phyloP scores from a whole-genome alignment of 1,140 invertebrate genomes.

The Ceratitis capitata region DNA sequence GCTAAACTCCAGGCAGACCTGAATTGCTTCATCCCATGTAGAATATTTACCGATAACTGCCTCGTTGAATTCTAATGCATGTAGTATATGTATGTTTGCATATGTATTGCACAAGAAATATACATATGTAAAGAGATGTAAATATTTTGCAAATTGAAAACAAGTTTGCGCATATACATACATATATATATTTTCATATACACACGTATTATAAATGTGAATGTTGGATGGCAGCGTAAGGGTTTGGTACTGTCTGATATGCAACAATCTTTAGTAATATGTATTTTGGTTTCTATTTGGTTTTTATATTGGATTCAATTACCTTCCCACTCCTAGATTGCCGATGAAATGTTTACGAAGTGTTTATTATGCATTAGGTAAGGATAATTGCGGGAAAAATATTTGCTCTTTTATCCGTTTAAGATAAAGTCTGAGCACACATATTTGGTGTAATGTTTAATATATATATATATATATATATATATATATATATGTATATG shows the following conservation, averaged over 20 bases:
- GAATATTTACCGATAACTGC: no score
- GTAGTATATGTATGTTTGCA: no score
- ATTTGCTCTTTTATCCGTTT: not conserved
- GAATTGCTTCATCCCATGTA: no score
- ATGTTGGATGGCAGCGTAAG: not conserved
- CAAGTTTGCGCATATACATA: not conserved
- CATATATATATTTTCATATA: not conserved
- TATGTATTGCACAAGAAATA: no score
- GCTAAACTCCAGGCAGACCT: no score
- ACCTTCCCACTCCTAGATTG: not conserved
- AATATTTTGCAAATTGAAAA: not conserved
- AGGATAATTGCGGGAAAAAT: not conserved
- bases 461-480: not conserved
- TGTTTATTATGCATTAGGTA: not conserved
- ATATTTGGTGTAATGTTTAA: not conserved
- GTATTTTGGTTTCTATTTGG: not conserved
- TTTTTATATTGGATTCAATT: not conserved
- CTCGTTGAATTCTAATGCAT: no score
- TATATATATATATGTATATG: no score
- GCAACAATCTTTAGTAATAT: no score
- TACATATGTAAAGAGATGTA: no score
- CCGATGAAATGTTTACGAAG: not conserved
- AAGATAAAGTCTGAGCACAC: not conserved
- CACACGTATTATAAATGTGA: not conserved
- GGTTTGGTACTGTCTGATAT: not conserved